Evolutionary conservation across 2,888 invertebrate genomes (phyloP), one percentile per base, ranked within the genome.

Genomic region (Nudaria mundana): DNA sequence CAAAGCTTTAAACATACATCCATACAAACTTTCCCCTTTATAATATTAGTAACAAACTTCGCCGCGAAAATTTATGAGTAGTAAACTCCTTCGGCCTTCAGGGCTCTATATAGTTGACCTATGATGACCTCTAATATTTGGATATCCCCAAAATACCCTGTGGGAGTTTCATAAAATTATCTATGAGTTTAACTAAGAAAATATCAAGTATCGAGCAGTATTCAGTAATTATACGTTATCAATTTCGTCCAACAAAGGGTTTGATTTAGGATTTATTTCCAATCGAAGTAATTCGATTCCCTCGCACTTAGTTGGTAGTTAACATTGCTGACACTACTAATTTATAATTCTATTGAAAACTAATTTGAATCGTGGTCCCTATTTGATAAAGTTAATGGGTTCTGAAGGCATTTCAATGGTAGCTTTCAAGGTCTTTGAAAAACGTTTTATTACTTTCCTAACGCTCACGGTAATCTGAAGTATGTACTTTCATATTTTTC

Each of bases 261-360:
- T 62, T 54, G 61, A 64, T 71, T 61, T 65, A 64, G 52, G 49
- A 55, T 52, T 53, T 44, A 62, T 63, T 69, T 61, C 61, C 56
- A 50, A 40, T 48, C 31, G 44, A 58, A 63, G 62, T 68, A 66
- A 66, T 64, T 66, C 65, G 64, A 66, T 56, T 56, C 59, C 63
- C 57, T 60, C 60, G 52, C 62, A 53, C 48, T 43, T 48, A 52
- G 20, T 5, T 20, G 40, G 44, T 60, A 59, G 56, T 61, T 63
- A 56, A 57, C 58, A 44, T 47, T 48, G 48, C 56, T 67, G 66
- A 68, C 63, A 60, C 48, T 56, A 61, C 56, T 67, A 63, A 70
- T 72, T 71, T 72, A 73, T 63, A 59, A 58, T 65, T 64, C 66
- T 48, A 66, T 71, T 71, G 66, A 73, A 71, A 68, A 66, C 51